A percentile compares a stretch with the other conserved stretches of the same genome.
Conservation (phyloP, 2,113 vertebrate genomes). For the Fulica atra region DNA sequence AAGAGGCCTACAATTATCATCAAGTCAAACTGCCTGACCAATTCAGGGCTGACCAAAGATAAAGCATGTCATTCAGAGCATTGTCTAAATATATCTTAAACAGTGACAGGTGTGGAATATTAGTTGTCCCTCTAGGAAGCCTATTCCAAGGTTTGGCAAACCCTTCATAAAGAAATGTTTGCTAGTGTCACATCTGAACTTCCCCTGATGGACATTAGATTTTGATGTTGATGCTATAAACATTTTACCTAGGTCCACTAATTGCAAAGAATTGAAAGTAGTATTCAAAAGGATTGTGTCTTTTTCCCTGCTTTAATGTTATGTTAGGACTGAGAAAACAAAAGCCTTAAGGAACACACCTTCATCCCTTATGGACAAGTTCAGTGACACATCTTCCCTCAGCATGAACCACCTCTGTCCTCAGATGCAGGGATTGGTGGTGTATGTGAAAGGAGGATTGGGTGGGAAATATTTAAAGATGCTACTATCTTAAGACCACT, state of each 20-base stretch:
- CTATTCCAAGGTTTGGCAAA: not conserved
- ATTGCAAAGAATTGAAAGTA: not conserved
- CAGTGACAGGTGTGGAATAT: not conserved
- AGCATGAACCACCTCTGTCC: not conserved
- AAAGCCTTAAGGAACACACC: not conserved
- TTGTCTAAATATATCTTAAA: not conserved
- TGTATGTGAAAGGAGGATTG: not conserved
- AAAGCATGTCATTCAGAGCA: not conserved
- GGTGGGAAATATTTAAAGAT: not conserved
- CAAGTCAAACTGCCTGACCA: not conserved
- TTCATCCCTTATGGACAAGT: not conserved
- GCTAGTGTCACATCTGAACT: not conserved
- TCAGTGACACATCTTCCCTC: not conserved
- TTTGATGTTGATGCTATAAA: not conserved
- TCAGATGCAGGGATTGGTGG: not conserved
- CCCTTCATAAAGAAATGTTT: not conserved
- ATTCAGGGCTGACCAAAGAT: not conserved
- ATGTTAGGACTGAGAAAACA: not conserved
- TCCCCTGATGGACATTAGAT: fast-evolving
- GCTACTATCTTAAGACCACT: not conserved
- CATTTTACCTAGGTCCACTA: not conserved
- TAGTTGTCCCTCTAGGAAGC: not conserved
- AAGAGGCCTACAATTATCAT: not conserved
- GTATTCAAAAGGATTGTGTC: not conserved
- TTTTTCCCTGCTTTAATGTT: not conserved